These are phyloP conservation scores for Drosophila falleni DNA, from an alignment of 2,888 invertebrate genomes.

Conservation along the genomic window DNA sequence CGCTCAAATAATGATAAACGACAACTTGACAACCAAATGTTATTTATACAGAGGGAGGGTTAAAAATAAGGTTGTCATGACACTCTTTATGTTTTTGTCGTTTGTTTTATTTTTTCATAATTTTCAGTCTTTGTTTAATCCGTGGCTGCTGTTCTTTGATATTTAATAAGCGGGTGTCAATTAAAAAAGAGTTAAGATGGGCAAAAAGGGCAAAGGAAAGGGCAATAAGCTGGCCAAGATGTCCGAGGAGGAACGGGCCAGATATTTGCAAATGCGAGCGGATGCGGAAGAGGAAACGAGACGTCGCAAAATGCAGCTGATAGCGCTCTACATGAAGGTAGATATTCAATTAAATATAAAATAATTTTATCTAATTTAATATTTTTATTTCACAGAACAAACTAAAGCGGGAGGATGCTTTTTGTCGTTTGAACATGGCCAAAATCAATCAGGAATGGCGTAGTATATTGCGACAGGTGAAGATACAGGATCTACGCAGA, in stretches of 20 bases:
- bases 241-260: slow-evolving; percentile 93
- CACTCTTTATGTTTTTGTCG: slow-evolving; percentile 32
- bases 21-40: slow-evolving; percentile 45
- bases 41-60: background rate
- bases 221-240: slow-evolving; percentile 92
- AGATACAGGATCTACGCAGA: slow-evolving; percentile 90
- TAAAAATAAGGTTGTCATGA: slow-evolving; percentile 50
- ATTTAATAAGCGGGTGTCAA: slow-evolving; percentile 59
- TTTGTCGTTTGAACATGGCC: slow-evolving; percentile 91
- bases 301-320: slow-evolving; percentile 91
- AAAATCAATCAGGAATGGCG: slow-evolving; percentile 95
- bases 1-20: slow-evolving; percentile 7
- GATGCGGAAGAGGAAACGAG: slow-evolving; percentile 93
- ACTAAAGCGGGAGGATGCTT: slow-evolving; percentile 92
- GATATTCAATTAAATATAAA: too few relatives aligned
- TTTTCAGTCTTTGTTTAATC: slow-evolving; percentile 49
- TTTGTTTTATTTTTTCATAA: slow-evolving; percentile 14
- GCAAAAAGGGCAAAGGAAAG: slow-evolving; percentile 90
- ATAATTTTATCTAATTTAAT: too few relatives aligned
- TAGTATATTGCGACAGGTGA: slow-evolving; percentile 90
- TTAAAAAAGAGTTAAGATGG: slow-evolving; percentile 71
- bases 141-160: slow-evolving; percentile 53
- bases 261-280: slow-evolving; percentile 93
- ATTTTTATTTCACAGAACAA: slow-evolving; percentile 88
- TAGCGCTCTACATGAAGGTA: slow-evolving; percentile 93